Base-by-base conservation (phyloP, 2,113 vertebrate genomes). In the Xiphorhynchus elegans region DNA sequence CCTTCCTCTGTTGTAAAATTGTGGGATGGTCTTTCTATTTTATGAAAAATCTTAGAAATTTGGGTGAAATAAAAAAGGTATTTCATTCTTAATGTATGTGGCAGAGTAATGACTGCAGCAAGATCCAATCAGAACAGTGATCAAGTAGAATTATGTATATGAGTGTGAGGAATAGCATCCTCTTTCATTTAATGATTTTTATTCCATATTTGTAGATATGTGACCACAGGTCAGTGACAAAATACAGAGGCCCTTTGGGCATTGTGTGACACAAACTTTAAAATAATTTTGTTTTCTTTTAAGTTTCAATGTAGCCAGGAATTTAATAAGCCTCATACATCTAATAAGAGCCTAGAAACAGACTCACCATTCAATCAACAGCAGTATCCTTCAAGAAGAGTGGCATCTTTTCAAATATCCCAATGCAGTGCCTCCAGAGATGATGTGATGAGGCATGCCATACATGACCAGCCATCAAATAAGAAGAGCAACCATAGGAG, bases 401-500 rank as follows among this genome's bases (percentile, higher is more conserved):
- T 62, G 58, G 16, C 15, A 37, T 86, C 23, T 87, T 81, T 84
- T 79, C 26, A 77, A 37, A 94, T 91, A 56, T 89, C 77, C 64
- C 40, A 17, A 10, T 20, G 40, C 10, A 29, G 20, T 2, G 4
- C 53, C 86, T 87, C 53, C 70, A 79, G 86, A 87, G 81, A 53
- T 8, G 31, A 52, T 52, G 73, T 67, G 90, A 95, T 95, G 81
- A 95, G 64, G 75, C 94, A 77, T 89, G 60, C 63, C 13, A 4
- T 74, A 75, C 82, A 80, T 35, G 82, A 69, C 52, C 55, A 94
- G 62, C 50, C 62, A 95, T 92, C 62, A 95, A 75, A 92, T 89
- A 95, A 56, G 84, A 84, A 90, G 89, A 84, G n/a, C 1, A 0
- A 68, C 58, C 14, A 17, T 28, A 90, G 28, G 60, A 96, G 66